Evolutionary conservation across 1,140 invertebrate species (phyloP).

Genomic region (Campoletis sonorensis): DNA sequence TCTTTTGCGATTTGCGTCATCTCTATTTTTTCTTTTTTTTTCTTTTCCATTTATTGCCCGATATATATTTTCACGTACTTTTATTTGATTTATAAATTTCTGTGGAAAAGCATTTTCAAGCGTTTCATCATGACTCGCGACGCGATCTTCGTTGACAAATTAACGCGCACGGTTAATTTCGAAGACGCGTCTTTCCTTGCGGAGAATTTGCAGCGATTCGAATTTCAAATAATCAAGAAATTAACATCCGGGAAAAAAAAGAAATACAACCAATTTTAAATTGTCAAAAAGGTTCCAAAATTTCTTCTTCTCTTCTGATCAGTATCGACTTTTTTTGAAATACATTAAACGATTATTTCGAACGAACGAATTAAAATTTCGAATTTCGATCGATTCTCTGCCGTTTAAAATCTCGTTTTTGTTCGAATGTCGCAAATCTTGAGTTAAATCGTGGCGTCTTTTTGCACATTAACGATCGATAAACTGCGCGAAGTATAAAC

Average conservation of each 20-base stretch:
- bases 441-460: too few relatives aligned
- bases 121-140: not conserved
- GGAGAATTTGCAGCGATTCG: not conserved
- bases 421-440: too few relatives aligned
- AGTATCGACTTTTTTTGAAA: not conserved
- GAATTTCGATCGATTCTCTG: too few relatives aligned
- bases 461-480: not conserved
- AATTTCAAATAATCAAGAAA: constrained; percentile 5
- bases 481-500: not conserved
- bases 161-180: constrained; percentile 24
- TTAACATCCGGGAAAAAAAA: not conserved
- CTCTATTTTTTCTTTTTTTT: too few relatives aligned
- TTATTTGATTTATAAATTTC: too few relatives aligned
- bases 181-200: not conserved
- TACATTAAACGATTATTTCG: too few relatives aligned
- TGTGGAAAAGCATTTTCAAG: too few relatives aligned
- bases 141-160: constrained; percentile 22
- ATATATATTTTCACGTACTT: too few relatives aligned
- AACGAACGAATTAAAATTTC: too few relatives aligned
- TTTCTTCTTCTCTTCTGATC: not conserved
- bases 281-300: not conserved
- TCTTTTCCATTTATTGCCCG: too few relatives aligned
- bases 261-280: not conserved
- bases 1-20: too few relatives aligned
- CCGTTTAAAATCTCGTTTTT: too few relatives aligned